phyloP scores from a whole-genome alignment of 2,888 invertebrate genomes.

The Troides helena region DNA sequence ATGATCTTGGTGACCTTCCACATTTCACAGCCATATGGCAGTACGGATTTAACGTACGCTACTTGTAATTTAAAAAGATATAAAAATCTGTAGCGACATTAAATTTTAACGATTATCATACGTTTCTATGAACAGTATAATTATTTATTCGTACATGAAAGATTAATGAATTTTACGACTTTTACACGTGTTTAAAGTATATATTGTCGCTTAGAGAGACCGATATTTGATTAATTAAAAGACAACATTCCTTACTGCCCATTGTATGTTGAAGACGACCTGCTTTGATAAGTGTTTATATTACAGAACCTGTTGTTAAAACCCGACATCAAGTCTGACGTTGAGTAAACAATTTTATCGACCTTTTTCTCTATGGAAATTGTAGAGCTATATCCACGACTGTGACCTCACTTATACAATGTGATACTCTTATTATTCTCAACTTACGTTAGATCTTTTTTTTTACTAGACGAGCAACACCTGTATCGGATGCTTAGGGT shows the following conservation, averaged over 20 bases:
- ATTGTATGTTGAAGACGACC: conserved; percentile 15
- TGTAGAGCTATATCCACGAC: conserved; percentile 4
- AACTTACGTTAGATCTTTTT: neutral
- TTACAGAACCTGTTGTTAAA: conserved; percentile 35
- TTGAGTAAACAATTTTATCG: conserved; percentile 12
- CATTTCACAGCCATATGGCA: too few species aligned
- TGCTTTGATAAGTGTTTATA: conserved; percentile 30
- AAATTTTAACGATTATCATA: neutral
- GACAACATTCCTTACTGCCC: neutral
- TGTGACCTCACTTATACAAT: conserved; percentile 7
- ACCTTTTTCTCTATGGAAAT: conserved; percentile 16
- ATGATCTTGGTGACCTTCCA: too few species aligned
- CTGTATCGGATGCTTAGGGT: too few species aligned
- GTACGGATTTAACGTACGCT: too few species aligned
- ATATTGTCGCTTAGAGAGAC: neutral
- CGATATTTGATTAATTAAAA: conserved; percentile 2
- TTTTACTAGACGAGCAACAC: too few species aligned
- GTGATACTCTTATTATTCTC: neutral
- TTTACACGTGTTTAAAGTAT: neutral
- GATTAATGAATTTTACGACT: neutral
- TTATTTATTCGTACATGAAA: neutral
- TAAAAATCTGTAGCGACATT: neutral
- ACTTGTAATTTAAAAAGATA: neutral
- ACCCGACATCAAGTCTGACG: conserved; percentile 27
- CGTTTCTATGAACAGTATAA: neutral